Conservation (phyloP, 2,113 vertebrate genomes). For the Paratilapia polleni region DNA sequence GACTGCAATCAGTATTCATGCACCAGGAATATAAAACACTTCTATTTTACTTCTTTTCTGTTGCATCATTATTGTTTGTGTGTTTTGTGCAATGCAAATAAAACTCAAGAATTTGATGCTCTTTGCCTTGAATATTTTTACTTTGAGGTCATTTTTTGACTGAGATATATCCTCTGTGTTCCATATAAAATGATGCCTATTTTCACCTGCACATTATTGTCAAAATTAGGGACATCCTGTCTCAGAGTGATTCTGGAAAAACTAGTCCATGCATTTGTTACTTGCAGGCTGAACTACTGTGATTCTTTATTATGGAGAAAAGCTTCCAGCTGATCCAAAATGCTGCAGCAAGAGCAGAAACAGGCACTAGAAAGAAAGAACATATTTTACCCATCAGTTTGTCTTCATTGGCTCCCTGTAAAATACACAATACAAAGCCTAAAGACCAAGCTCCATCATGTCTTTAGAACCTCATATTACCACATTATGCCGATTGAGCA, state of each 20-base stretch:
- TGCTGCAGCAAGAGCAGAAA: background rate
- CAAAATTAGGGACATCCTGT: no score
- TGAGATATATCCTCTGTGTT: background rate
- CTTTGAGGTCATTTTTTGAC: background rate
- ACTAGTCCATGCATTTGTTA: background rate
- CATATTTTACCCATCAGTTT: background rate
- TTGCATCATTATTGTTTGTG: background rate
- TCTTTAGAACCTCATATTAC: accelerated
- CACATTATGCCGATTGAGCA: background rate
- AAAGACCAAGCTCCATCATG: accelerated
- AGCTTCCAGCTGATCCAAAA: background rate
- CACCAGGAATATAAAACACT: background rate
- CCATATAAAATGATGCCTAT: no score
- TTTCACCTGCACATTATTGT: no score
- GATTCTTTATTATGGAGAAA: background rate
- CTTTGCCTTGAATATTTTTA: background rate
- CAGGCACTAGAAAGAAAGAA: background rate
- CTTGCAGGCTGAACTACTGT: background rate
- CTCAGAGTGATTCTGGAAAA: no score
- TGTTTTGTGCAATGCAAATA: background rate
- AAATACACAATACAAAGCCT: background rate
- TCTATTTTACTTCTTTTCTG: background rate
- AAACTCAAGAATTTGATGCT: background rate
- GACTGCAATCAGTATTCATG: background rate
- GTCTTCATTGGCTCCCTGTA: accelerated